Evolutionary conservation across 2,888 invertebrate genomes (phyloP).

Genomic region (Mimachlamys varia): DNA sequence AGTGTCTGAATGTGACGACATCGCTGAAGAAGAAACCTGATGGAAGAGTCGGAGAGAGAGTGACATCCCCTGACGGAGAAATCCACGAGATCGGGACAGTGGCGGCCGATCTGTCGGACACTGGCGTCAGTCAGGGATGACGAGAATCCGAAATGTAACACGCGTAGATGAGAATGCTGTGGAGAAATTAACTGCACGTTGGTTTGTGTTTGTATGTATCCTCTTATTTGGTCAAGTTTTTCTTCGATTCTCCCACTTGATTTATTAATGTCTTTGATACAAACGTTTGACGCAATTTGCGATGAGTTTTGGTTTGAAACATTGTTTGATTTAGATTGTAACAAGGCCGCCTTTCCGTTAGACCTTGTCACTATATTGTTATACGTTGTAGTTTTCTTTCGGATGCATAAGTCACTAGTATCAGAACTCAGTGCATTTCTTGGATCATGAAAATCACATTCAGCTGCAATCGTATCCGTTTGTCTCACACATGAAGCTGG

Average conservation of each 20-base stretch:
- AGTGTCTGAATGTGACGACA: constrained; percentile 35
- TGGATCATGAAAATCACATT: not conserved
- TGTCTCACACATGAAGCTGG: not conserved
- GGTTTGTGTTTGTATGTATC: not conserved
- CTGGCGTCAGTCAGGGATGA: constrained; percentile 36
- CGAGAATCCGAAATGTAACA: constrained; percentile 37
- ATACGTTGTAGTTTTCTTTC: too few relatives aligned
- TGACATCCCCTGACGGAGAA: constrained; percentile 36
- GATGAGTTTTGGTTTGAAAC: too few relatives aligned
- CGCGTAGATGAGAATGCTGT: constrained; percentile 40
- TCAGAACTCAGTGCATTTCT: not conserved
- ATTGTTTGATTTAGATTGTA: not conserved
- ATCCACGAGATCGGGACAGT: constrained; percentile 42
- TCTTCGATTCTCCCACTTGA: not conserved
- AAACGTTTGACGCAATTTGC: not conserved
- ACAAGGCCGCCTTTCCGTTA: too few relatives aligned
- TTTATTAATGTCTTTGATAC: not conserved
- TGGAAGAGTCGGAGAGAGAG: constrained; percentile 29
- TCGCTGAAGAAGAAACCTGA: constrained; percentile 34
- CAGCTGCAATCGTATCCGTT: not conserved
- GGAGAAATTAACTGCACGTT: not conserved
- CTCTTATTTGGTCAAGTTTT: not conserved
- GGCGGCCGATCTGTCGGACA: constrained; percentile 36
- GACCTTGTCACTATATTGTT: not conserved
- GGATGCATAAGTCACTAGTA: too few relatives aligned